Conservation (phyloP, 1,140 invertebrate species). For the Goniozus legneri region DNA sequence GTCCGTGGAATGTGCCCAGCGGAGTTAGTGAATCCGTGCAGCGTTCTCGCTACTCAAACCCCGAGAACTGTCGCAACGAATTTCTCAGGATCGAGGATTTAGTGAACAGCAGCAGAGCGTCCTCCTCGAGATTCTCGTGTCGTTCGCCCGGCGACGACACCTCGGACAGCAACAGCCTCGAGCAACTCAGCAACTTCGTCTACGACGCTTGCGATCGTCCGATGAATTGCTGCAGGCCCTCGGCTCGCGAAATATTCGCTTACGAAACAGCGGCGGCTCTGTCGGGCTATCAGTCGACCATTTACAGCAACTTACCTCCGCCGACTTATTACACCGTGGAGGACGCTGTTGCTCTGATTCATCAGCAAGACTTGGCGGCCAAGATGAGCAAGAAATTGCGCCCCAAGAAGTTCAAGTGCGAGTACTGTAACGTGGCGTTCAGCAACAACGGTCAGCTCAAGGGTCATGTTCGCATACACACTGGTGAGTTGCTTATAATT, state of each 20-base stretch:
- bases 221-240: too few relatives aligned
- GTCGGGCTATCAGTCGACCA: too few relatives aligned
- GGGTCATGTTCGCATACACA: conserved; percentile 88
- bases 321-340: too few relatives aligned
- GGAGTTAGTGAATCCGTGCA: conserved; percentile 1
- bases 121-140: too few relatives aligned
- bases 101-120: too few relatives aligned
- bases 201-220: too few relatives aligned
- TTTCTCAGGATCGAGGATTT: not conserved
- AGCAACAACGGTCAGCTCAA: conserved; percentile 91
- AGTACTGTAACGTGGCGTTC: conserved; percentile 84
- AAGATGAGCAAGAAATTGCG: conserved; percentile 66
- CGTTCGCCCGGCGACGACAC: too few relatives aligned
- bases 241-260: too few relatives aligned
- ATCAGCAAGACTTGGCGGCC: conserved; percentile 35
- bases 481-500: conserved; percentile 62
- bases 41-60: conserved; percentile 2
- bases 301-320: too few relatives aligned
- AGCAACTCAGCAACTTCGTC: conserved; percentile 14
- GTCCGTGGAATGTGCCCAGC: conserved; percentile 33
- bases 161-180: too few relatives aligned
- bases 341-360: conserved; percentile 34
- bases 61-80: conserved; percentile 2
- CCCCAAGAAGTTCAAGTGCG: conserved; percentile 85
- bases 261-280: too few relatives aligned